Evolutionary conservation across 2,113 vertebrate species (phyloP).

Genomic region (Chelonoidis abingdonii): DNA sequence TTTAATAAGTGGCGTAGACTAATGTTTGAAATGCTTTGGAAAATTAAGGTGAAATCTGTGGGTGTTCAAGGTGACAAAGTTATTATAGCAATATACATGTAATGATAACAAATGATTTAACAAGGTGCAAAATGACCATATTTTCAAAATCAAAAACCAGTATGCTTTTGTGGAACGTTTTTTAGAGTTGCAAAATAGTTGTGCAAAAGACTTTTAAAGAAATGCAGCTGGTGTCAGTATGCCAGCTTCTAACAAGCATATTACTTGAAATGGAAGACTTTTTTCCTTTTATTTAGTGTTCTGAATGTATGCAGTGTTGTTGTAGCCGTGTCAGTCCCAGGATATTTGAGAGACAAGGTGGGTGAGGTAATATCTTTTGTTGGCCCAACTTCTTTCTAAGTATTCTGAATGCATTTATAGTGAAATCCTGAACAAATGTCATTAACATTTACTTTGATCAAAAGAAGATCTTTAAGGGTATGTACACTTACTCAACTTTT

Average conservation of each 20-base stretch:
- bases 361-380: neutral
- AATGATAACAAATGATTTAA: neutral
- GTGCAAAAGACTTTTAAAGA: neutral
- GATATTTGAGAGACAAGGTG: neutral
- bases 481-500: neutral
- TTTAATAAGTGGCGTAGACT: neutral
- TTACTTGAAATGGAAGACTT: neutral
- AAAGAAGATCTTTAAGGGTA: neutral
- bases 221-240: neutral
- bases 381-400: neutral
- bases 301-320: neutral
- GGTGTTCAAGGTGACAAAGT: neutral
- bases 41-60: neutral
- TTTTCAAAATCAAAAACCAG: conserved; percentile 9
- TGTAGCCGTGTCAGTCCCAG: neutral
- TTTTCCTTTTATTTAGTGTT: neutral
- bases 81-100: neutral
- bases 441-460: neutral
- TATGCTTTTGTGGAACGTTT: neutral
- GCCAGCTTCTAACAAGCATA: neutral
- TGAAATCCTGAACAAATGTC: neutral
- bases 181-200: neutral
- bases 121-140: rapidly evolving
- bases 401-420: neutral
- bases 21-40: neutral